Base-by-base conservation (phyloP, 2,113 vertebrate genomes). In the Paedocypris sp. region DNA sequence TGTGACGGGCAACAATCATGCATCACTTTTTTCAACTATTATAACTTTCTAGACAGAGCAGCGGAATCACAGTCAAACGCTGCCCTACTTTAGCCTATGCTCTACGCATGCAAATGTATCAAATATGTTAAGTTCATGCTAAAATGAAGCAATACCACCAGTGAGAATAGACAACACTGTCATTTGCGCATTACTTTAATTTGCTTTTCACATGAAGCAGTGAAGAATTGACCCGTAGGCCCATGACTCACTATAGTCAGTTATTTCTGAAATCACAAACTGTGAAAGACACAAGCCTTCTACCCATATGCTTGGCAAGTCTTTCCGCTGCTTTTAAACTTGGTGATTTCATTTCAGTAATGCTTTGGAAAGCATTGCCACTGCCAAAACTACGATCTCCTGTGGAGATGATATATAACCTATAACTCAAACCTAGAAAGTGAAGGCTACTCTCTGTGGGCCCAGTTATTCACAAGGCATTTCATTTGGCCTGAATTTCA, bases 401-500 rank as follows among this genome's bases (percentile, higher is more conserved):
- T 60, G 63, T 70, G 61, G 51, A 72, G 70, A 58, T 58, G 39
- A 74, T 67, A 67, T 69, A 61, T 61, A 72, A 66, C 62, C 57
- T 60, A 42, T 66, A 64, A 62, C 47, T 61, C 43, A 53, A 43
- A 39, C 15, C 41, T 33, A 46, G 56, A 32, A 68, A 63, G 66
- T 59, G 58, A 67, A 69, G 63, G 67, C 39, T 35, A 50, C 69
- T 53, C 41, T 54, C 60, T 39, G 53, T 49, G 61, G 69, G 53
- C 13, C 29, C 41, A 46, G 38, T 58, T 66, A 75, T 70, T 77
- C 68, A 66, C 47, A 59, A 46, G 57, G 38, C 67, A 56, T 75
- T 72, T 76, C 25, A 69, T 68, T 71, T 70, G 72, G 60, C 62
- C 60, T 47, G 56, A 47, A 61, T 73, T 76, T 71, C 75, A 66